Base-by-base conservation (phyloP, 2,113 vertebrate species). In the Cisticola juncidis region DNA sequence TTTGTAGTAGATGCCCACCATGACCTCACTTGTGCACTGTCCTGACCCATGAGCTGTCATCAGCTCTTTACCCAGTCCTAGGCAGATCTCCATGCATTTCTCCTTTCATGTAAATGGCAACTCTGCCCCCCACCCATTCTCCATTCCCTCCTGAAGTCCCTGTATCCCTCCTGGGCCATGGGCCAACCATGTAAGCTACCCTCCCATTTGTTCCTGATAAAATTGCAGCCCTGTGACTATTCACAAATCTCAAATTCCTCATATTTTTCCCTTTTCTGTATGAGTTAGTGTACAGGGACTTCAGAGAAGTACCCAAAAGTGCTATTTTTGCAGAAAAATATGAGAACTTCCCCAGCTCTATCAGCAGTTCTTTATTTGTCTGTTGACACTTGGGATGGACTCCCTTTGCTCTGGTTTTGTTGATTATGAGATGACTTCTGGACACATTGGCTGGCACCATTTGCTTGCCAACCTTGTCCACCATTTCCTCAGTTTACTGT, bases 71-170 rank as follows among this genome's bases (percentile, higher is more conserved):
- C 10, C 29, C 42, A 61, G 23, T n/a, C 47, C 21, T 28, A 35
- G 47, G 28, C 21, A 57, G 40, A 66, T 8, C 14, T 40, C 23
- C 25, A n/a, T 12, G 4, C 8, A 31, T 38, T 79, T 50, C 15
- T 74, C 3, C 18, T 25, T 6, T n/a, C 11, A 16, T 2, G 3
- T 48, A 44, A 71, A 76, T 19, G 4, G 6, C 13, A 79, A 6
- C 11, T 56, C 58, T 65, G 24, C 1, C 4, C 14, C 4, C 2
- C 9, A 14, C 5, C 2, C 14, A 17, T 6, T 6, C 13, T 16
- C 23, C 14, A 45, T 9, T 9, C 47, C 13, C 65, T 51, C n/a
- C 44, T 66, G 21, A 73, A 86, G 15, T 9, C 19, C 25, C 35
- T 42, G 3, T 35, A 29, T 56, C 0, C 0, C 35, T 45, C 15